Base-by-base conservation (phyloP, 2,113 vertebrate genomes). In the Orientallactaga bullata region DNA sequence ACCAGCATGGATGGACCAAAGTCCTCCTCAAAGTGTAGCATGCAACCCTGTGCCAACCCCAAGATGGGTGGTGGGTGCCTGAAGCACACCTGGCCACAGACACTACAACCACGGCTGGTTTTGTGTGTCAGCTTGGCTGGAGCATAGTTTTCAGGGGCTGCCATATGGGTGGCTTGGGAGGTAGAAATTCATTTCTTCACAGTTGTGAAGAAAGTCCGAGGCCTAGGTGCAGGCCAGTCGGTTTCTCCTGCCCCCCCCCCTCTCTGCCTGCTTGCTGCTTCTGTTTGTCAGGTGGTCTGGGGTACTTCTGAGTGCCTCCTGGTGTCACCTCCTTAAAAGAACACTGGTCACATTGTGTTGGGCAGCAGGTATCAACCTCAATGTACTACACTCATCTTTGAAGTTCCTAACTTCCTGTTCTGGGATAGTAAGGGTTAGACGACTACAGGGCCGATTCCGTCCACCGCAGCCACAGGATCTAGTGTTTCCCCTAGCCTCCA, bases 181-280 rank as follows among this genome's bases (percentile, higher is more conserved):
- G 28, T 76, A 39, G 66, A 94, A 37, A 68, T 28, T 1, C 7
- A 69, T 55, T 58, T 69, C 30, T 66, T 55, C n/a, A 6, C 4
- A 10, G 42, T 71, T 32, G 66, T 37, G 6, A 51, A 89, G 37
- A 7, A 77, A 10, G 35, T n/a, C 66, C 66, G 24, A 73, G n/a
- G 37, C 21, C 30, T 26, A 15, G n/a, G 35, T 8, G 2, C 30
- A 6, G 2, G 30, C 8, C 23, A 16, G 4, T 0, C 47, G 61
- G 61, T 3, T 35, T 58, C 61, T 61, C 72, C 20, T 23, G 32
- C 23, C 42, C 42, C 42, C 42, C 42, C 6, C 24, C 68, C 51
- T 92, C 21, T 35, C 20, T 0, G 55, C 55, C 32, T 21, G 13
- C 8, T 61, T 47, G 20, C 32, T 37, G 20, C 2, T 15, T 73